Evolutionary conservation across 2,888 invertebrate genomes (phyloP).

Genomic region (Zaprionus bogoriensis): DNA sequence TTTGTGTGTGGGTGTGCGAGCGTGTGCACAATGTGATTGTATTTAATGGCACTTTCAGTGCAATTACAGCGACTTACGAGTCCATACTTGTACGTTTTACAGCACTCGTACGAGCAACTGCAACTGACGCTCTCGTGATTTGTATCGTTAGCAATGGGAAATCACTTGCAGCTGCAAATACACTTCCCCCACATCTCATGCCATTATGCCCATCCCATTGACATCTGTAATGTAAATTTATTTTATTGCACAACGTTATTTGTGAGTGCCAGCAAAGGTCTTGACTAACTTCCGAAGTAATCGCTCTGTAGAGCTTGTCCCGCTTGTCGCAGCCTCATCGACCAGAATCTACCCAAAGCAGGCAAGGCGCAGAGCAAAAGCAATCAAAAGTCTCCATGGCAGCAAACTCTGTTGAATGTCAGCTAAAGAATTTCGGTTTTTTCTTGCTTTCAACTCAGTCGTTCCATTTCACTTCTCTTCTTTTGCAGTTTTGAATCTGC

Average conservation of each 20-base stretch:
- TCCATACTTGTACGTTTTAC: too few species aligned
- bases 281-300: too few species aligned
- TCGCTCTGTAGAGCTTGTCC: too few species aligned
- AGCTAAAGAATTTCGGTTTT: conserved; percentile 16
- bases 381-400: conserved; percentile 27
- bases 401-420: conserved; percentile 8
- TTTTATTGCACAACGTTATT: too few species aligned
- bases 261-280: too few species aligned
- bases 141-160: too few species aligned
- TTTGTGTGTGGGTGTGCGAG: not conserved
- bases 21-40: not conserved
- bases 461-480: not conserved
- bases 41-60: conserved; percentile 25
- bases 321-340: not conserved
- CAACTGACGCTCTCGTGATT: not conserved
- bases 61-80: conserved; percentile 28
- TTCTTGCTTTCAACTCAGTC: not conserved
- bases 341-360: conserved; percentile 1
- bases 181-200: too few species aligned
- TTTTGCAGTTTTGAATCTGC: conserved; percentile 12
- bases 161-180: too few species aligned
- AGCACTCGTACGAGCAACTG: not conserved
- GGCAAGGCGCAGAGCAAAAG: conserved; percentile 17
- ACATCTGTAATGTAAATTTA: too few species aligned
- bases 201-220: too few species aligned